Percentiles rank a stretch among this genome's conserved stretches.
Conservation (phyloP, 2,797 vertebrate genomes). For the Coregonus sp. region DNA sequence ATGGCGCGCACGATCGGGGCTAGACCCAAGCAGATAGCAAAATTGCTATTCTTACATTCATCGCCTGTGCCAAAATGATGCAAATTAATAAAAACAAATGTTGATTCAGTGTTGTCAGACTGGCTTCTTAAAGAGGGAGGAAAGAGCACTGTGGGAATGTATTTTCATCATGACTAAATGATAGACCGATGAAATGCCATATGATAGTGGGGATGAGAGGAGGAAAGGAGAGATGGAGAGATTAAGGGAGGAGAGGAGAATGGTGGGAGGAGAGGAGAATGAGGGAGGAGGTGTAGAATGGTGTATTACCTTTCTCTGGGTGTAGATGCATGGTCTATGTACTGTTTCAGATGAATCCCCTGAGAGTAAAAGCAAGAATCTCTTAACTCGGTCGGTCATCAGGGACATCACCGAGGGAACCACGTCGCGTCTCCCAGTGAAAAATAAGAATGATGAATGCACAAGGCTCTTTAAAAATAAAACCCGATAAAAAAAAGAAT, state of each 20-base stretch:
- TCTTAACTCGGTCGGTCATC: constrained; percentile 47
- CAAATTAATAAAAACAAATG: constrained; percentile 15
- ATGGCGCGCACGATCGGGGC: constrained; percentile 58
- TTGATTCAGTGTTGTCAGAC: background rate
- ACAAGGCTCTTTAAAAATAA: constrained; percentile 23
- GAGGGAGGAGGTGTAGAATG: constrained; percentile 30
- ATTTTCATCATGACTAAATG: background rate
- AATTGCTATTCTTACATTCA: constrained; percentile 17
- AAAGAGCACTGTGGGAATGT: background rate
- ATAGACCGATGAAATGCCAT: constrained; percentile 8
- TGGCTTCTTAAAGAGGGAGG: background rate
- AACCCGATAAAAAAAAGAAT: constrained; percentile 26
- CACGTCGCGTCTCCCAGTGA: constrained; percentile 44
- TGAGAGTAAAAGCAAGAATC: constrained; percentile 45
- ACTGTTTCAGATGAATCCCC: constrained; percentile 53
- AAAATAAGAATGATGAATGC: constrained; percentile 33
- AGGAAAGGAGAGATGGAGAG: background rate
- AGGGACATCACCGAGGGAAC: constrained; percentile 37
- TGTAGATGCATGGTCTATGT: constrained; percentile 56
- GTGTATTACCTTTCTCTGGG: constrained; percentile 61
- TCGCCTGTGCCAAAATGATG: constrained; percentile 6
- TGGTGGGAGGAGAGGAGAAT: background rate
- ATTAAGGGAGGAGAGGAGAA: background rate
- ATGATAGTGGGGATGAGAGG: constrained; percentile 45
- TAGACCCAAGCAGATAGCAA: constrained; percentile 35